Evolutionary conservation across 2,888 invertebrate species (phyloP), one percentile per base, ranked within the genome.

Genomic region (Limnephilus auricula): DNA sequence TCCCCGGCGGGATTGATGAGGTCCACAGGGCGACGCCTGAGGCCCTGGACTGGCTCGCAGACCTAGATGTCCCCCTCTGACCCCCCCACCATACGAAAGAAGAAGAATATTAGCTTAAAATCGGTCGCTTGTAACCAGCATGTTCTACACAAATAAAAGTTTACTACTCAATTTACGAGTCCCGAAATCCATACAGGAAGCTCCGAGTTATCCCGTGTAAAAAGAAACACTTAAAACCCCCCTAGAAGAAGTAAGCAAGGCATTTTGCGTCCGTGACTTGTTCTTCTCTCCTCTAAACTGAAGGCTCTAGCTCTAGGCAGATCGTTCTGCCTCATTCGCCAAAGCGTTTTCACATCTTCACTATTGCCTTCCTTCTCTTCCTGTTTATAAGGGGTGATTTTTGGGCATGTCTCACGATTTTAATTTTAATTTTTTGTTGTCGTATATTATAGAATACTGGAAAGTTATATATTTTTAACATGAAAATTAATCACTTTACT

Each of bases 241-340:
- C 84, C 84, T 84, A 37, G 37, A 84, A 37, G 40, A 84, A 37
- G 84, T 84, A 40, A 84, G 6, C 40, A 84, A 84, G 84, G n/a
- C n/a, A 37, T 37, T 37, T 84, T 37, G 34, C 37, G n/a, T 84
- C 37, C n/a, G 34, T 37, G 84, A 65, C 65, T 65, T 65, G 65
- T 65, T 15, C 84, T n/a, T 40, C 37, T 84, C 37, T 45, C 32
- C 65, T 50, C 87, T 40, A 40, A 12, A 40, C 40, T 40, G 40
- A 40, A 40, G 40, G 40, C 40, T 40, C 40, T 15, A 30, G 40
- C 40, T 40, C 40, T 15, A 30, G 31, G 45, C 30, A 12, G 40
- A 84, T 40, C 84, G 84, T 84, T 84, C 84, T 87, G 65, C 65
- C 87, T 87, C 87, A 87, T 87, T 50, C 87, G 50, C 30, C 50